These are phyloP conservation scores for Sparidentex hasta DNA, from an alignment of 2,797 vertebrate species.

Conservation along the genomic window DNA sequence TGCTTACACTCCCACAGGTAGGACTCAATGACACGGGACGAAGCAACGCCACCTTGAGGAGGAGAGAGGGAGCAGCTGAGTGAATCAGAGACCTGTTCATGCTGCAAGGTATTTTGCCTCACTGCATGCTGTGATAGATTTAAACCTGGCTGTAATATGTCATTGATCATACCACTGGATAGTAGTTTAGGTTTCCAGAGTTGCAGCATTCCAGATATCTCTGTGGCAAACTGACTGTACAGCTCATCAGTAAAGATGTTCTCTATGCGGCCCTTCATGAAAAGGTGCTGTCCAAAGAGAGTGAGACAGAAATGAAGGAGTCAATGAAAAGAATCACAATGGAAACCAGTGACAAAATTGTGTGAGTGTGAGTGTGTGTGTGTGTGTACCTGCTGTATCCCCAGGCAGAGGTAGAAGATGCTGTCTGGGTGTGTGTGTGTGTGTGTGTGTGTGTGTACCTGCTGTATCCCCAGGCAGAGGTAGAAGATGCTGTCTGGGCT, in stretches of 20 bases:
- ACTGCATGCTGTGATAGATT: not conserved
- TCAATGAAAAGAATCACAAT: not conserved
- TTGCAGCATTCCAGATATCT: constrained; percentile 93
- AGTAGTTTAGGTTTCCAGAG: constrained; percentile 91
- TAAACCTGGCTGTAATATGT: not conserved
- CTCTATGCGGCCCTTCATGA: constrained; percentile 95
- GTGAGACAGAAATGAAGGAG: not conserved
- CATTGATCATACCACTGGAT: constrained; percentile 87
- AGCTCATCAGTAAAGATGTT: constrained; percentile 98
- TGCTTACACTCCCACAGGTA: constrained; percentile 99
- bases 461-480: constrained; percentile 98
- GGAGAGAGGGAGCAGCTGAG: not conserved
- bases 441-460: constrained; percentile 84
- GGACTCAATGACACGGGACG: constrained; percentile 95
- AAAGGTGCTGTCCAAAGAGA: constrained; percentile 89
- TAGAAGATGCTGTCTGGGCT: constrained; percentile 96
- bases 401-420: constrained; percentile 98
- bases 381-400: constrained; percentile 95
- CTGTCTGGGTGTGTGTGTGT: constrained; percentile 86
- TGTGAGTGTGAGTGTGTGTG: constrained; percentile 2
- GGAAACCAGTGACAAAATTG: not conserved
- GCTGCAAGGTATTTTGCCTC: too few relatives aligned
- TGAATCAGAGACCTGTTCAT: not conserved
- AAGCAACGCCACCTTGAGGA: constrained; percentile 66
- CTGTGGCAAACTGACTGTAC: constrained; percentile 92